These are phyloP conservation scores for Isurus oxyrinchus DNA, from an alignment of 2,113 vertebrate species.

Conservation along the genomic window DNA sequence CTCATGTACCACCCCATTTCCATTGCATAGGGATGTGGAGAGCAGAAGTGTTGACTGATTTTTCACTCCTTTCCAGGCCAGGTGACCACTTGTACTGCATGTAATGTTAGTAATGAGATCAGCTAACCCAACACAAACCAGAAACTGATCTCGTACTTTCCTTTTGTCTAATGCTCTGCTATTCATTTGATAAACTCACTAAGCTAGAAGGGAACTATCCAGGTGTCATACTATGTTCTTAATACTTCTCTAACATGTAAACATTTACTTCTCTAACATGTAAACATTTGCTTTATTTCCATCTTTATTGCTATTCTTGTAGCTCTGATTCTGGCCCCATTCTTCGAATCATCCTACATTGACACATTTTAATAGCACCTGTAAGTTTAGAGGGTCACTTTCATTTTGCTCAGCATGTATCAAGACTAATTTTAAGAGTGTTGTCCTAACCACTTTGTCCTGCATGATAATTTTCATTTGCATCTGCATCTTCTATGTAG, in stretches of 20 bases:
- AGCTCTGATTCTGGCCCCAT: constrained; percentile 59
- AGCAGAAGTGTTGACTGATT: not conserved
- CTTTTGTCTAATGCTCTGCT: not conserved
- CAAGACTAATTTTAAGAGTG: constrained; percentile 11
- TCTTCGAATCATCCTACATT: constrained; percentile 65
- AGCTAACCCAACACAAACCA: not conserved
- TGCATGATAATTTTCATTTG: constrained; percentile 7
- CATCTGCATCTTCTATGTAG: not conserved
- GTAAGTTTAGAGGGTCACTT: constrained; percentile 62
- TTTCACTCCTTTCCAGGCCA: not conserved
- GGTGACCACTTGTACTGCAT: not conserved
- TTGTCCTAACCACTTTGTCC: not conserved
- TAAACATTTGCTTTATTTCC: constrained; percentile 25
- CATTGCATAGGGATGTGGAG: no score
- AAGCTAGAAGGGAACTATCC: not conserved
- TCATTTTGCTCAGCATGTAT: constrained; percentile 43
- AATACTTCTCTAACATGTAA: constrained; percentile 12
- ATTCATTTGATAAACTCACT: not conserved
- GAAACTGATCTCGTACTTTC: not conserved
- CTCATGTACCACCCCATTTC: not conserved
- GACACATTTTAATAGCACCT: constrained; percentile 55
- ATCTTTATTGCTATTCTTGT: constrained; percentile 48
- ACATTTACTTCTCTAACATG: constrained; percentile 26
- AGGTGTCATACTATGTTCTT: not conserved
- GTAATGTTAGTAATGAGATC: not conserved